Evolutionary conservation across 2,797 vertebrate species (phyloP), one percentile per base, ranked within the genome.

Genomic region (Pelobates cultripes): DNA sequence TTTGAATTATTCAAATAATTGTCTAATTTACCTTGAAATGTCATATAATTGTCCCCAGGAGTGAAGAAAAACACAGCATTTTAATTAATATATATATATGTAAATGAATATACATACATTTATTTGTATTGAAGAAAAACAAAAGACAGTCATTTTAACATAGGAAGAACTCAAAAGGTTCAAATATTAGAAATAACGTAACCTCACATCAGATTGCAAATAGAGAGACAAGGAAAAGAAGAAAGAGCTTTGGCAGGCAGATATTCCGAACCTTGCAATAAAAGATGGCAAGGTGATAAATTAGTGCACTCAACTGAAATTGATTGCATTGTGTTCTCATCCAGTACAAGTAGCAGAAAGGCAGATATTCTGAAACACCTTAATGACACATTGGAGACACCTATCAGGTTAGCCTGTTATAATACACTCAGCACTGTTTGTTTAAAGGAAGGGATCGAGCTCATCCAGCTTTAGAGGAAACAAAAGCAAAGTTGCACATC

Each of bases 251-350:
- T 81, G 74, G 77, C 77, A 86, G 64, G 87, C 71, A 88, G 86
- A 88, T 87, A 90, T 87, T 85, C 88, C 91, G 88, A 89, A 86
- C 87, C 87, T 89, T 90, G 92, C 93, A 95, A 92, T 94, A 95
- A 94, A 95, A 93, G 92, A 94, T 96, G 96, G 96, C 96, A 98
- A 95, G 88, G 95, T 99, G 97, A 99, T 99, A 96, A 98, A 99
- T 99, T 97, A 97, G 95, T 91, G 92, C 94, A 97, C 95, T 97
- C 97, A 95, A 94, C 94, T 95, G 95, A 94, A 98, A 99, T 97
- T 96, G 97, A 99, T 99, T 96, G 95, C 94, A 95, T 91, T 89
- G 91, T 95, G 96, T 93, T 98, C 94, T 94, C 88, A 91, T 95
- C 94, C 93, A 94, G 95, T 95, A 95, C 95, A 89, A 90, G 94